Evolutionary conservation across 2,797 vertebrate species (phyloP).

Genomic region (Schizopygopsis malacanthus): DNA sequence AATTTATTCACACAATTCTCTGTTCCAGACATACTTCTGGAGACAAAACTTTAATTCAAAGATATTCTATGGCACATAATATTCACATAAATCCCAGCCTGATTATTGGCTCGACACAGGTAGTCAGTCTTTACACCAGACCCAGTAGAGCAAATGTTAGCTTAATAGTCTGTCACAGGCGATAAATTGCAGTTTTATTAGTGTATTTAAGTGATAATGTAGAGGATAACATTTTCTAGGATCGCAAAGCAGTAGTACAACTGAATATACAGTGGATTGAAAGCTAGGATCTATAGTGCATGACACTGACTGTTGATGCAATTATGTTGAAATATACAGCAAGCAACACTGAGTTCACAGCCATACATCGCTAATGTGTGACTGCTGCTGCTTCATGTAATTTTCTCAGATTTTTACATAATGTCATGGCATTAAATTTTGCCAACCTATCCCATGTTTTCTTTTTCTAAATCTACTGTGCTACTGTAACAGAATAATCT

Average conservation of each 20-base stretch:
- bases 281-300: background rate
- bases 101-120: slow-evolving; percentile 44
- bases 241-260: background rate
- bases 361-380: slow-evolving; percentile 6
- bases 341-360: slow-evolving; percentile 30
- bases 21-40: slow-evolving; percentile 11
- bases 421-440: slow-evolving; percentile 1
- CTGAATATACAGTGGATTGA: slow-evolving; percentile 21
- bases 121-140: slow-evolving; percentile 42
- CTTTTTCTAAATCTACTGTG: slow-evolving; percentile 1
- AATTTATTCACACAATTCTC: slow-evolving; percentile 44
- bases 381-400: background rate
- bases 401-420: slow-evolving; percentile 1
- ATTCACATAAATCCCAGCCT: slow-evolving; percentile 36
- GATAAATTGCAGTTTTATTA: slow-evolving; percentile 27
- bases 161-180: slow-evolving; percentile 20
- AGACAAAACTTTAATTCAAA: slow-evolving; percentile 45
- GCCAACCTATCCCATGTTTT: background rate
- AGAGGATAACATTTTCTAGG: background rate
- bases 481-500: background rate
- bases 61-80: slow-evolving; percentile 36
- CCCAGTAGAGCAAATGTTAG: slow-evolving; percentile 52
- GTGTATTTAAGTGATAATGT: background rate
- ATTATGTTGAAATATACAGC: slow-evolving; percentile 44
- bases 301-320: slow-evolving; percentile 41